A percentile compares a stretch with the other conserved stretches of the same genome.
Conservation (phyloP, 2,797 vertebrate species). For the Parambassis ranga region DNA sequence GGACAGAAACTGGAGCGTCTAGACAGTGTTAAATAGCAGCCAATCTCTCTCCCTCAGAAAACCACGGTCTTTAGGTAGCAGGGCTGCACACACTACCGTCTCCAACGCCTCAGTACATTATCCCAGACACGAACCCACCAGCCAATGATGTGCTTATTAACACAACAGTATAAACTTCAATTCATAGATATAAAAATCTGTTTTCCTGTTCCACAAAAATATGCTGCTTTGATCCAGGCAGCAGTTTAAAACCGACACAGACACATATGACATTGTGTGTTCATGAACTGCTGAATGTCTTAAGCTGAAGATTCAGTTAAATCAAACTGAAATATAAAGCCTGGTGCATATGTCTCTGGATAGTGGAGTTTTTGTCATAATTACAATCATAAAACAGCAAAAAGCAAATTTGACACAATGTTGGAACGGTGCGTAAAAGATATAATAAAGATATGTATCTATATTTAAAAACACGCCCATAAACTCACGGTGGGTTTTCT, state of each 20-base stretch:
- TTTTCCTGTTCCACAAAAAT: not conserved
- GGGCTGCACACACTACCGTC: constrained; percentile 36
- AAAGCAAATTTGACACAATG: not conserved
- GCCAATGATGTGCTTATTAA: constrained; percentile 9
- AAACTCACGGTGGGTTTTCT: constrained; percentile 17
- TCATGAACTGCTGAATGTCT: constrained; percentile 3
- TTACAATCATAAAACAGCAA: not conserved
- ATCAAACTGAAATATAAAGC: not conserved
- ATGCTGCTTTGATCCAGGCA: constrained; percentile 21
- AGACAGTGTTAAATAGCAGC: constrained; percentile 69
- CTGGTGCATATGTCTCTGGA: not conserved
- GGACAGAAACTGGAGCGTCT: constrained; percentile 69
- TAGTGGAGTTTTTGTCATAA: not conserved
- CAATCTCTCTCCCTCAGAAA: constrained; percentile 61
- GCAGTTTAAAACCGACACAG: constrained; percentile 42
- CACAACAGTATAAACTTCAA: constrained; percentile 14
- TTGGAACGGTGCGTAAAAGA: constrained; percentile 3
- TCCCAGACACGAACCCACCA: constrained; percentile 49
- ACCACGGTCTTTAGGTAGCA: constrained; percentile 44
- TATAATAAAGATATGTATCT: too few species aligned
- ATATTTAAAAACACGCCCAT: constrained; percentile 19
- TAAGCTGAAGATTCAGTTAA: not conserved
- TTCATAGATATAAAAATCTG: constrained; percentile 5
- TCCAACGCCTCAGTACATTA: constrained; percentile 46
- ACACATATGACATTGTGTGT: constrained; percentile 41